These are phyloP conservation scores for Lepidocolaptes lacrymiger DNA, from an alignment of 2,797 vertebrate genomes.

Conservation along the genomic window DNA sequence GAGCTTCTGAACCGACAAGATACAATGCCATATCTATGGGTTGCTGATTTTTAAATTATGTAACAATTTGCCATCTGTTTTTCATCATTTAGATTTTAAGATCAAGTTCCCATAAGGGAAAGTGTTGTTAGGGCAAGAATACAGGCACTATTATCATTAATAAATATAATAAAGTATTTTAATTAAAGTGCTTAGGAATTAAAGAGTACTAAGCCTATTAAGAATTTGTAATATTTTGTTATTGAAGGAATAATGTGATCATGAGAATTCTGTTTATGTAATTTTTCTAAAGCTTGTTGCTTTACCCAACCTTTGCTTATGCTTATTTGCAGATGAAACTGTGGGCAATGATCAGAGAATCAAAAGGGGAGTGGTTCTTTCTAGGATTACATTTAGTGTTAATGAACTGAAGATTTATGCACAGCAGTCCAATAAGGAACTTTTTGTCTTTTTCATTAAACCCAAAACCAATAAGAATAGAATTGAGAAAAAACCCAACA, in stretches of 20 bases:
- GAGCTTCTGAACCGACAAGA: background rate
- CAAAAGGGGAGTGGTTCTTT: background rate
- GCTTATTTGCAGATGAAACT: conserved; percentile 8
- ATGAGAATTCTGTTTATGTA: background rate
- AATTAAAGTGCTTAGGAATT: background rate
- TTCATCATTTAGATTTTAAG: background rate
- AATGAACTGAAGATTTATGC: background rate
- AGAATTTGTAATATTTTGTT: background rate
- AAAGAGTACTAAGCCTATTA: background rate
- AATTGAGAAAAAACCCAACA: accelerated
- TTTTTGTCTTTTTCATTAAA: background rate
- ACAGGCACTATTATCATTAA: background rate
- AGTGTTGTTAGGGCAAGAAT: background rate
- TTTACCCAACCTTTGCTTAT: background rate
- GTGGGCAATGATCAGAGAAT: background rate
- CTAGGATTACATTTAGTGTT: background rate
- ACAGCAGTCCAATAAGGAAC: background rate
- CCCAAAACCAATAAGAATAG: background rate
- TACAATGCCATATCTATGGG: background rate
- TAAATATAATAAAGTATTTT: background rate
- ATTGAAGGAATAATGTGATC: background rate
- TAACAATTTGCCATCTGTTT: background rate
- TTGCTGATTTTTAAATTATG: background rate
- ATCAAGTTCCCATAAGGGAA: background rate
- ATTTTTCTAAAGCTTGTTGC: background rate